phyloP scores from a whole-genome alignment of 1,140 invertebrate genomes.

The Trichomalopsis sarcophagae region DNA sequence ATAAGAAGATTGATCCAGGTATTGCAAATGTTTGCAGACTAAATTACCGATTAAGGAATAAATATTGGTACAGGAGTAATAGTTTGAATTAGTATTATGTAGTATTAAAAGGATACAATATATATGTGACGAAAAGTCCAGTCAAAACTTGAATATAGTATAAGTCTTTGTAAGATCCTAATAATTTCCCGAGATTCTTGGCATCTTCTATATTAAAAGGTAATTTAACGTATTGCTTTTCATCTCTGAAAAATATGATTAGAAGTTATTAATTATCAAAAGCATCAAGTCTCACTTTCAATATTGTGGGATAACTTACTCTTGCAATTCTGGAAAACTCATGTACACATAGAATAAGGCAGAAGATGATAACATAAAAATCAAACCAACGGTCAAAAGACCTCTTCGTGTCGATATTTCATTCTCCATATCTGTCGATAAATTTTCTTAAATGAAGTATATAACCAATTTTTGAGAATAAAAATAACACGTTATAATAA shows the following conservation, averaged over 20 bases:
- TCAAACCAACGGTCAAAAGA: constrained; percentile 76
- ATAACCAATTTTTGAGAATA: not conserved
- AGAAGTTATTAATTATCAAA: constrained; percentile 33
- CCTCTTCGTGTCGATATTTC: constrained; percentile 76
- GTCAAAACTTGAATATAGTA: constrained; percentile 94
- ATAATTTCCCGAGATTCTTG: constrained; percentile 92
- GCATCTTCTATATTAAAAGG: constrained; percentile 97
- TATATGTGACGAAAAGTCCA: constrained; percentile 93
- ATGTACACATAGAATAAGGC: constrained; percentile 81
- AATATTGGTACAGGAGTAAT: constrained; percentile 10
- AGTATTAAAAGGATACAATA: constrained; percentile 95
- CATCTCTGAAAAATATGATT: constrained; percentile 80
- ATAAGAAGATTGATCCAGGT: constrained; percentile 98
- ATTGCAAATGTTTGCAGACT: constrained; percentile 99
- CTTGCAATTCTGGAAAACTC: constrained; percentile 87
- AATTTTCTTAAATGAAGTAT: not conserved
- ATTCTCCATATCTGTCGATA: constrained; percentile 24
- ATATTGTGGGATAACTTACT: constrained; percentile 79
- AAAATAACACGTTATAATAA: not conserved
- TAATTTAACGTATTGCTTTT: constrained; percentile 91
- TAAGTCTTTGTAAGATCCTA: constrained; percentile 95
- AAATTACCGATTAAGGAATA: constrained; percentile 65
- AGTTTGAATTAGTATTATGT: not conserved
- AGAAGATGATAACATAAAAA: constrained; percentile 80
- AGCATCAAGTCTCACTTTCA: constrained; percentile 42